Conservation (phyloP, 1,140 invertebrate species). For the Plodia interpunctella region DNA sequence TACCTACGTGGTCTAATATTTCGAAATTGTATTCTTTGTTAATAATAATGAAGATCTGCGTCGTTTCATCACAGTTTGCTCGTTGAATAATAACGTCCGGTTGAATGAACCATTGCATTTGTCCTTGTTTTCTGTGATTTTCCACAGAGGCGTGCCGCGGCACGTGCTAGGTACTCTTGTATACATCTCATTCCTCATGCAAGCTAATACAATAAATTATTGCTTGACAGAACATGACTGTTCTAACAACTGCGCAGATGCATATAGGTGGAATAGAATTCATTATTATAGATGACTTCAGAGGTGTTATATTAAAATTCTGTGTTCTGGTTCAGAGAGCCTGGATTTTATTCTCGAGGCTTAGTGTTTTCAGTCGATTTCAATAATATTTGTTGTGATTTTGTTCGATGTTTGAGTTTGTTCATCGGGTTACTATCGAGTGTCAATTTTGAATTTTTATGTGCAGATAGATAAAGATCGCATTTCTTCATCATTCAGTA, state of each 20-base stretch:
- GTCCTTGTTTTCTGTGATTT: conserved; percentile 76
- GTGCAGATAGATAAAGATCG: too few relatives aligned
- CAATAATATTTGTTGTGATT: too few relatives aligned
- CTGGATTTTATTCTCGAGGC: too few relatives aligned
- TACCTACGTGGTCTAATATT: conserved; percentile 52
- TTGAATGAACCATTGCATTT: conserved; percentile 74
- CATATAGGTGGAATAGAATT: conserved; percentile 9
- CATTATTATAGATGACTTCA: neutral
- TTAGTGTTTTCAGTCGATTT: too few relatives aligned
- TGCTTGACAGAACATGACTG: conserved; percentile 28
- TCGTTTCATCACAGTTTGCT: conserved; percentile 72
- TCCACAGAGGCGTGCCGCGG: conserved; percentile 48
- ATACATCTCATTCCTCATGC: conserved; percentile 33
- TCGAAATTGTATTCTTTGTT: conserved; percentile 65
- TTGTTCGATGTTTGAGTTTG: too few relatives aligned
- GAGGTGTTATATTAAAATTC: too few relatives aligned
- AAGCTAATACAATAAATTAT: conserved; percentile 41
- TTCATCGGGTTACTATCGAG: too few relatives aligned
- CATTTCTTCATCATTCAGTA: too few relatives aligned
- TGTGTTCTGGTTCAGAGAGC: too few relatives aligned
- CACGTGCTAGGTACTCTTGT: conserved; percentile 35
- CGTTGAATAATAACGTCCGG: conserved; percentile 72
- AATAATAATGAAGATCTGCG: conserved; percentile 73
- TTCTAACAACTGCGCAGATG: conserved; percentile 31
- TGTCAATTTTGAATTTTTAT: too few relatives aligned